A percentile compares a stretch with the other conserved stretches of the same genome.
Conservation (phyloP, 1,140 invertebrate species). For the Achroia grisella region DNA sequence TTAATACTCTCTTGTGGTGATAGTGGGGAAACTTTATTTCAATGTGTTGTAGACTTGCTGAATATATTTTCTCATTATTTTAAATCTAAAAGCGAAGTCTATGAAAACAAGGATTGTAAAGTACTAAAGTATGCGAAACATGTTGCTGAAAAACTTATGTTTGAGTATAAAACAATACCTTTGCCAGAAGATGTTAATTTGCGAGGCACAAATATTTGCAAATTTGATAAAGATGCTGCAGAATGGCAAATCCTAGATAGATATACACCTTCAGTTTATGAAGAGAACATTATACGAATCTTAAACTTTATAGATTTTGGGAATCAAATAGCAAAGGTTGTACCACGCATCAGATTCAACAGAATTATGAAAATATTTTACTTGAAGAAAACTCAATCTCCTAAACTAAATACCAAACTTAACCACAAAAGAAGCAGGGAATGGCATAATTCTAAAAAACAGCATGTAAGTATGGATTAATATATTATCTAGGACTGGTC, state of each 20-base stretch:
- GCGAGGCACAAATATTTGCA: conserved; percentile 79
- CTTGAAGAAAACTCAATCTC: conserved; percentile 45
- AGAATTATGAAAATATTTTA: conserved; percentile 67
- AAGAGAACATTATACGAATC: conserved; percentile 80
- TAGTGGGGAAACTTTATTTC: conserved; percentile 64
- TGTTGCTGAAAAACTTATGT: conserved; percentile 56
- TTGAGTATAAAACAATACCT: conserved; percentile 76
- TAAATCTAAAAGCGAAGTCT: conserved; percentile 34
- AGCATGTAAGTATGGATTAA: conserved; percentile 33
- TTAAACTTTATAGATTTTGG: conserved; percentile 84
- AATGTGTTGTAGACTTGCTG: conserved; percentile 65
- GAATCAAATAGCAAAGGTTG: conserved; percentile 77
- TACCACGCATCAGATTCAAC: conserved; percentile 76
- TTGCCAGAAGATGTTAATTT: conserved; percentile 83
- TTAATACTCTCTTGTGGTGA: conserved; percentile 67
- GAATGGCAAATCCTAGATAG: conserved; percentile 79
- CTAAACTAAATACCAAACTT: conserved; percentile 50
- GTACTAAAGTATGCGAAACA: conserved; percentile 41
- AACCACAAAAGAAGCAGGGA: conserved; percentile 54
- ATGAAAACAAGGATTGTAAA: conserved; percentile 24
- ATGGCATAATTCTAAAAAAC: conserved; percentile 60
- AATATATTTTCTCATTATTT: conserved; percentile 65
- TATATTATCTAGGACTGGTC: no score
- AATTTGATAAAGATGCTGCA: conserved; percentile 77
- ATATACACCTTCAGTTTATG: conserved; percentile 72